phyloP scores from a whole-genome alignment of 2,888 invertebrate species.

The Perdita meconis region DNA sequence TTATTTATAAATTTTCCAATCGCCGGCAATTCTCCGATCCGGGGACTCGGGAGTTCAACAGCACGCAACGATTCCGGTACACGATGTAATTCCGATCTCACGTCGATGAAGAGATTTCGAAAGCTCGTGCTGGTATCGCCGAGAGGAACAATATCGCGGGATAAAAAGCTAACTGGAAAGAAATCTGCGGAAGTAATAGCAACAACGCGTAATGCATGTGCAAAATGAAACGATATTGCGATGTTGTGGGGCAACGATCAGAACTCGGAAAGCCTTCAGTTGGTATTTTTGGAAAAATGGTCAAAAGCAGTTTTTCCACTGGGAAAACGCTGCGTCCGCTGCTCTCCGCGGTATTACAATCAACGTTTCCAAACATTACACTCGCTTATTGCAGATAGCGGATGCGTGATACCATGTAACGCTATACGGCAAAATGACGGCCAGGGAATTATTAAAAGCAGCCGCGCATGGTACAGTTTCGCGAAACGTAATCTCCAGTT shows the following conservation, averaged over 20 bases:
- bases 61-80: no score
- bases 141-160: not conserved
- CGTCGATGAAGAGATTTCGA: not conserved
- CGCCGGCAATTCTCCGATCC: no score
- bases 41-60: no score
- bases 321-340: not conserved
- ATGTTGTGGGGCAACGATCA: not conserved
- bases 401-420: not conserved
- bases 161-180: not conserved
- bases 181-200: not conserved
- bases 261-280: not conserved
- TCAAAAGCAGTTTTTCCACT: conserved; percentile 2
- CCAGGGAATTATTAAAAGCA: conserved; percentile 40
- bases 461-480: conserved; percentile 2
- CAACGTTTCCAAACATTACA: conserved; percentile 53
- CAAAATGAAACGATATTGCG: not conserved
- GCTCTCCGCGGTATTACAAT: conserved; percentile 17
- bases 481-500: conserved; percentile 19
- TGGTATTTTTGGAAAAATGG: not conserved
- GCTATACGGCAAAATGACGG: conserved; percentile 11
- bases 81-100: no score
- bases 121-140: not conserved
- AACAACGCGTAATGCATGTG: not conserved
- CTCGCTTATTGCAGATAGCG: conserved; percentile 49
- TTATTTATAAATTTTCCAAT: not conserved